Conservation (phyloP, 1,140 invertebrate genomes). For the Euwallacea fornicatus region DNA sequence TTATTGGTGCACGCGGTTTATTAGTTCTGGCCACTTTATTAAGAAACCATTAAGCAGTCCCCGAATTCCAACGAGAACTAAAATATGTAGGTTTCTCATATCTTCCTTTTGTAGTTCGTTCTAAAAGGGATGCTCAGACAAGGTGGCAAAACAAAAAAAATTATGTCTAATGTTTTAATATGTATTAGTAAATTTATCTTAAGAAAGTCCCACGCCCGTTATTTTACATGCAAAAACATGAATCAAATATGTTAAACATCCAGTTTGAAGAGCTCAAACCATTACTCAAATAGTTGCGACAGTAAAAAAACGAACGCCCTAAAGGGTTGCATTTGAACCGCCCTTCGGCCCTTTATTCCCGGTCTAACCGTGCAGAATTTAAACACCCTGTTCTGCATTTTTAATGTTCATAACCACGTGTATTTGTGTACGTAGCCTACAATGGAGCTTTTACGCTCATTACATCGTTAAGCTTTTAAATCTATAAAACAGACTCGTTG, state of each 20-base stretch:
- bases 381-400: constrained; percentile 34
- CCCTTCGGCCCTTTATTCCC: constrained; percentile 26
- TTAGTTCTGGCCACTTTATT: constrained; percentile 34
- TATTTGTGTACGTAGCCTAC: constrained; percentile 22
- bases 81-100: too few relatives aligned
- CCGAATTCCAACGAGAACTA: neutral
- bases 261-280: constrained; percentile 25
- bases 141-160: too few relatives aligned
- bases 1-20: constrained; percentile 32
- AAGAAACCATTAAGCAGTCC: constrained; percentile 24
- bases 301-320: constrained; percentile 22
- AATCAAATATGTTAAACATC: constrained; percentile 26
- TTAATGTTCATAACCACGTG: constrained; percentile 28
- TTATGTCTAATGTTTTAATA: too few relatives aligned
- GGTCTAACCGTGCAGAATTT: constrained; percentile 35
- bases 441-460: constrained; percentile 31
- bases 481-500: constrained; percentile 25
- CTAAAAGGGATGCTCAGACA: too few relatives aligned
- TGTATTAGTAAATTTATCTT: too few relatives aligned
- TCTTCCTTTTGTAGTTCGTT: too few relatives aligned
- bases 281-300: constrained; percentile 32
- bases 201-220: too few relatives aligned
- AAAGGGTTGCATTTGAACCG: constrained; percentile 21
- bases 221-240: constrained; percentile 10
- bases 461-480: constrained; percentile 30